These are phyloP conservation scores for Eurois occulta DNA, from an alignment of 2,888 invertebrate genomes.

Conservation along the genomic window DNA sequence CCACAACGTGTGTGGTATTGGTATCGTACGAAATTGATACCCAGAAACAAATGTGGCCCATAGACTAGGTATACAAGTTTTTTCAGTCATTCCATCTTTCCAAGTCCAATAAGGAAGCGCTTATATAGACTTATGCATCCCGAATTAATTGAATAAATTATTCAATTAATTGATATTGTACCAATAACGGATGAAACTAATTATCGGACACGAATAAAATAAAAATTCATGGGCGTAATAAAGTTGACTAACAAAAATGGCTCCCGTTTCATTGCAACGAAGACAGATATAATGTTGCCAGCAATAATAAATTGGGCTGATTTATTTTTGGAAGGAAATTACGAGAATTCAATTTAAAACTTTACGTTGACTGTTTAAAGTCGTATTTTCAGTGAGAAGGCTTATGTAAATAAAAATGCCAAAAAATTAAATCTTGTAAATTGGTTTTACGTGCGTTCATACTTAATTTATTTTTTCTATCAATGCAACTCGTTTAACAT, in stretches of 20 bases:
- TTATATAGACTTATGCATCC: slow-evolving; percentile 29
- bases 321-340: slow-evolving; percentile 51
- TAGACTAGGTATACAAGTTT: neutral
- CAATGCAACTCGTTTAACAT: slow-evolving; percentile 7
- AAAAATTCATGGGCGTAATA: slow-evolving; percentile 49
- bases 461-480: slow-evolving; percentile 29
- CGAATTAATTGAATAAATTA: slow-evolving; percentile 59
- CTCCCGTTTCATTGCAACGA: slow-evolving; percentile 57
- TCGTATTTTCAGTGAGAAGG: slow-evolving; percentile 16
- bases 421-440: slow-evolving; percentile 35
- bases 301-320: slow-evolving; percentile 61
- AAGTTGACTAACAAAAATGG: slow-evolving; percentile 63
- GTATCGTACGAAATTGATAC: slow-evolving; percentile 29
- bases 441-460: slow-evolving; percentile 38
- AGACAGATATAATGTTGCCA: slow-evolving; percentile 65
- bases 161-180: slow-evolving; percentile 58
- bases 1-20: slow-evolving; percentile 56
- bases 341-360: slow-evolving; percentile 18
- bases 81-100: slow-evolving; percentile 7
- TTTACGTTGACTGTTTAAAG: neutral
- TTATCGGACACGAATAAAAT: slow-evolving; percentile 53
- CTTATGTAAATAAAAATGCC: slow-evolving; percentile 36
- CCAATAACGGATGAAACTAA: slow-evolving; percentile 62
- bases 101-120: slow-evolving; percentile 42
- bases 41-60: slow-evolving; percentile 12